Evolutionary conservation across 2,888 invertebrate species (phyloP).

Genomic region (Corbicula japonica): DNA sequence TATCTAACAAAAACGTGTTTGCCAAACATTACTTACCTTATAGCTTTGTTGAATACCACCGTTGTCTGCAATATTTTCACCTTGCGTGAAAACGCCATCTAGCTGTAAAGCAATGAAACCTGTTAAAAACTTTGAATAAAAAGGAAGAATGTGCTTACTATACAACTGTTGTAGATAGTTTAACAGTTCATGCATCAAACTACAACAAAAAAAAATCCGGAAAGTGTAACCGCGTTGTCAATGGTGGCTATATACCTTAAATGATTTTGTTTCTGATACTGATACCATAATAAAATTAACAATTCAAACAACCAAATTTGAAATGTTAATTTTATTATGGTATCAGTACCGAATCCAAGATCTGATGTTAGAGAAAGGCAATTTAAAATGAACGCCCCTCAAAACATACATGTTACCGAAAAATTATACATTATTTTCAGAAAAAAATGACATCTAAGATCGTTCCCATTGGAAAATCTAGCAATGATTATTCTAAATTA

Average conservation of each 20-base stretch:
- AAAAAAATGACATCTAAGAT: too few relatives aligned
- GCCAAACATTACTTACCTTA: conserved; percentile 90
- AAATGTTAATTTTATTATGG: too few relatives aligned
- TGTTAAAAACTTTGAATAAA: neutral
- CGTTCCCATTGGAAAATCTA: too few relatives aligned
- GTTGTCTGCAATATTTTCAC: conserved; percentile 98
- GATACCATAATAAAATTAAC: neutral
- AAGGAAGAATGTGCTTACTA: neutral
- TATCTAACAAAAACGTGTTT: too few relatives aligned
- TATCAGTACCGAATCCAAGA: too few relatives aligned
- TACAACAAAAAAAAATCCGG: too few relatives aligned
- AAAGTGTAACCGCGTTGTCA: neutral
- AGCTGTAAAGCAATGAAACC: conserved; percentile 85
- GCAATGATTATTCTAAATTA: neutral
- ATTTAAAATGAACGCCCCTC: too few relatives aligned
- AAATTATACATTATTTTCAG: too few relatives aligned
- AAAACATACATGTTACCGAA: too few relatives aligned
- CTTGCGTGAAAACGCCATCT: conserved; percentile 96
- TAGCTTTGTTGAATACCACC: conserved; percentile 97
- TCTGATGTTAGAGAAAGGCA: too few relatives aligned
- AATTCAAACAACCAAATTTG: too few relatives aligned
- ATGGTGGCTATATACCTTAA: neutral
- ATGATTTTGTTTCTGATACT: neutral
- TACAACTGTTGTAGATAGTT: neutral
- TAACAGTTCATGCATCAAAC: neutral